Evolutionary conservation across 2,888 invertebrate species (phyloP).

Genomic region (Idaea biselata): DNA sequence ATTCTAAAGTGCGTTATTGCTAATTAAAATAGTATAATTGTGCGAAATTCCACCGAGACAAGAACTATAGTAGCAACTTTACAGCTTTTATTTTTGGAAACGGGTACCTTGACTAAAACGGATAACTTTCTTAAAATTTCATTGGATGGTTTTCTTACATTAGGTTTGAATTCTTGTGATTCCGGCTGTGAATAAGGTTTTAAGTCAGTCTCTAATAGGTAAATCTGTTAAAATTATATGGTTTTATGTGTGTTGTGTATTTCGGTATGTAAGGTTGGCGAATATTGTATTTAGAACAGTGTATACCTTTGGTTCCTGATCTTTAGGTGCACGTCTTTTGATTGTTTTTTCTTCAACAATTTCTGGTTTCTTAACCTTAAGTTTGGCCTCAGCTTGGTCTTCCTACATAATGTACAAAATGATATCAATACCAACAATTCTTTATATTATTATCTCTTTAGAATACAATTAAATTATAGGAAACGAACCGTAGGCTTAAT

Average conservation of each 20-base stretch:
- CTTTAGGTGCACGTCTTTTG: conserved; percentile 66
- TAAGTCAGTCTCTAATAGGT: neutral
- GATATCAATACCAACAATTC: neutral
- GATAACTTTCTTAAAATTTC: conserved; percentile 54
- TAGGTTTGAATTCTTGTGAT: conserved; percentile 43
- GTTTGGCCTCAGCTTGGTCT: conserved; percentile 70
- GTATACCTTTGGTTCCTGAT: conserved; percentile 57
- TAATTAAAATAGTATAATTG: conserved; percentile 3
- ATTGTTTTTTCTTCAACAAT: conserved; percentile 70
- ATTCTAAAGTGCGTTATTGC: conserved; percentile 7
- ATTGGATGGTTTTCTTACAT: conserved; percentile 38
- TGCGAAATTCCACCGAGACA: conserved; percentile 7
- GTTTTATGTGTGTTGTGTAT: neutral
- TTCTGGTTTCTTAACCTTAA: conserved; percentile 73
- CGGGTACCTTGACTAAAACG: conserved; percentile 59
- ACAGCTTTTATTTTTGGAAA: conserved; percentile 14
- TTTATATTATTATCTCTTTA: conserved; percentile 3
- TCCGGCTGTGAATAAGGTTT: conserved; percentile 53
- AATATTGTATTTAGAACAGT: neutral
- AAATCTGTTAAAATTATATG: neutral
- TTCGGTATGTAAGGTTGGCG: neutral
- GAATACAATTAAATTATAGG: conserved; percentile 6
- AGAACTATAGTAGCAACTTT: conserved; percentile 20
- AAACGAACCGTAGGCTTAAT: conserved; percentile 72
- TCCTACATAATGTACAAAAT: conserved; percentile 47